phyloP scores from a whole-genome alignment of 2,797 vertebrate genomes.

The Stomatorhinus walkeri region DNA sequence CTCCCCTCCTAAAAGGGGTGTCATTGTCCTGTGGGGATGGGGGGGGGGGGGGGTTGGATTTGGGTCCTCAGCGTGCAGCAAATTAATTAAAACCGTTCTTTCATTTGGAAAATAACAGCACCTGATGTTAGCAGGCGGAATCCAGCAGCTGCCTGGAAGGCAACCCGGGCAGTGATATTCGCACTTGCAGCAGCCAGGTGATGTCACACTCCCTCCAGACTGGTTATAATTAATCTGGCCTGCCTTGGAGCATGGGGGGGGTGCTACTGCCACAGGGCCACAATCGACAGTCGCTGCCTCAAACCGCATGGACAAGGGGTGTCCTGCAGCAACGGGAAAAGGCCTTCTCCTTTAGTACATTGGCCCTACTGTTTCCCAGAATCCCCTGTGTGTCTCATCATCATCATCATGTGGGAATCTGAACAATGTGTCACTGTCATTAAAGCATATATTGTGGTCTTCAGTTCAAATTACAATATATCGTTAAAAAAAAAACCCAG shows the following conservation, averaged over 20 bases:
- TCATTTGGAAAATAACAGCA: neutral
- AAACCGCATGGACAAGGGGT: neutral
- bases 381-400: neutral
- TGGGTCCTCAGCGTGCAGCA: neutral
- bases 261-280: neutral
- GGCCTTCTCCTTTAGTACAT: neutral
- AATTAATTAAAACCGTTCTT: neutral
- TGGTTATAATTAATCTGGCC: neutral
- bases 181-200: neutral
- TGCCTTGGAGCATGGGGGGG: neutral
- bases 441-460: neutral
- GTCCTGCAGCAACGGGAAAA: neutral
- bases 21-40: neutral
- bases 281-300: neutral
- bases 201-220: neutral
- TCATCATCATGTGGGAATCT: neutral
- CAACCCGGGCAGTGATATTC: neutral
- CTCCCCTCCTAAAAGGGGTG: neutral
- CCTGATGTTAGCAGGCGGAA: neutral
- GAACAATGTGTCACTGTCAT: neutral
- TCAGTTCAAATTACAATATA: neutral
- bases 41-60: neutral
- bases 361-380: neutral
- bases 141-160: neutral
- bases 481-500: neutral